Evolutionary conservation across 2,113 vertebrate species (phyloP), one percentile per base, ranked within the genome.

Genomic region (Synchiropus splendidus): DNA sequence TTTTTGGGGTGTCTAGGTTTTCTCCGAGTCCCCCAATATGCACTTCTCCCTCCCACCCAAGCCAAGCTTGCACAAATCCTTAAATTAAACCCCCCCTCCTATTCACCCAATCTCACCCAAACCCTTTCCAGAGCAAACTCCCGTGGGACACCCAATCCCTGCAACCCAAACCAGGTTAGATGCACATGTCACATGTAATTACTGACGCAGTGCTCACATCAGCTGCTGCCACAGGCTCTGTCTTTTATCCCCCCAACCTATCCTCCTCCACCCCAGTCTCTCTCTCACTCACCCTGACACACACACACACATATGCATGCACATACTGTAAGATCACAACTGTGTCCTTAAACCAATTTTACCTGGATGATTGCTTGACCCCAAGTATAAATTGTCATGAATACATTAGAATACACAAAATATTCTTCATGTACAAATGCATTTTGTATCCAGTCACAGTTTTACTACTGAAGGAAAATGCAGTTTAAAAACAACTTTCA

Each of bases 161-260:
- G 49, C 72, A 58, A 63, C 76, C 74, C 52, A 81, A 83, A 83
- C 68, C 84, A 83, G 74, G 81, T 85, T 85, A 85, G 71, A 64
- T 40, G 55, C 78, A 76, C 73, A 82, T 85, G 82, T 83, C 85
- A 83, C 56, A 66, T 70, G 54, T 76, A 74, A 85, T 87, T 84
- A 84, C 61, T 46, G 60, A 65, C 64, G 47, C 56, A 58, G 58
- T 27, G 49, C 61, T 78, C 68, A 78, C 60, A 73, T 79, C 67
- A 77, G 70, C 67, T 74, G 67, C 53, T 65, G 67, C 67, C 54
- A 62, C 45, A 37, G 54, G 59, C 61, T 31, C 51, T 35, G 43
- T 61, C 51, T 76, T 66, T 61, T 63, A 56, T 54, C 54, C 53
- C 9, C 30, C 15, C 12, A 9, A 13, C 16, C 9, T 43, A 16